Evolutionary conservation across 2,888 invertebrate genomes (phyloP).

Genomic region (Melieria picta): DNA sequence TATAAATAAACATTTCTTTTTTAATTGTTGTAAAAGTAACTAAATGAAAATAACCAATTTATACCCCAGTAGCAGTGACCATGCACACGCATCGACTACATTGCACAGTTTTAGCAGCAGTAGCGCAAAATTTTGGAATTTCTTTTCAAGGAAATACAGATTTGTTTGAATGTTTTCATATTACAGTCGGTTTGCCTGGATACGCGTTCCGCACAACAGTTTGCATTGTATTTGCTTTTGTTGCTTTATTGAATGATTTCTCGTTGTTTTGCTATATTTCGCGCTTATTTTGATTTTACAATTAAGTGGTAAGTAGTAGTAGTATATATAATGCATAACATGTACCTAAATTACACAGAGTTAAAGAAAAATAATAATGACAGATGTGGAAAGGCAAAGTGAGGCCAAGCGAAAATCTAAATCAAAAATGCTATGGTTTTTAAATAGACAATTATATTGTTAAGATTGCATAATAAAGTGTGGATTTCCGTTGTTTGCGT

Average conservation of each 20-base stretch:
- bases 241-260: slow-evolving; percentile 25
- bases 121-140: no score
- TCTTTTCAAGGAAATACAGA: neutral
- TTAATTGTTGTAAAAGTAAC: no score
- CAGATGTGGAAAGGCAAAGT: slow-evolving; percentile 9
- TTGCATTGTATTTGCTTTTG: no score
- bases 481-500: neutral
- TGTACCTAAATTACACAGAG: slow-evolving; percentile 15
- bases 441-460: slow-evolving; percentile 8
- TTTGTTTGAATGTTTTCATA: slow-evolving; percentile 1
- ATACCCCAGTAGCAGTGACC: no score
- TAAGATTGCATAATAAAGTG: slow-evolving; percentile 14
- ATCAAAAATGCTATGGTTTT: slow-evolving; percentile 2
- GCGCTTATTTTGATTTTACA: slow-evolving; percentile 14
- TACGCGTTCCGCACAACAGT: no score
- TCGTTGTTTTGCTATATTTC: slow-evolving; percentile 15
- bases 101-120: no score
- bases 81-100: no score
- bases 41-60: no score
- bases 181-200: neutral
- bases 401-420: slow-evolving; percentile 9
- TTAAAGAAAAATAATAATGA: slow-evolving; percentile 6
- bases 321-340: slow-evolving; percentile 14
- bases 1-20: no score
- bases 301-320: neutral